Evolutionary conservation across 2,888 invertebrate species (phyloP).

Genomic region (Hofmannophila pseudospretella): DNA sequence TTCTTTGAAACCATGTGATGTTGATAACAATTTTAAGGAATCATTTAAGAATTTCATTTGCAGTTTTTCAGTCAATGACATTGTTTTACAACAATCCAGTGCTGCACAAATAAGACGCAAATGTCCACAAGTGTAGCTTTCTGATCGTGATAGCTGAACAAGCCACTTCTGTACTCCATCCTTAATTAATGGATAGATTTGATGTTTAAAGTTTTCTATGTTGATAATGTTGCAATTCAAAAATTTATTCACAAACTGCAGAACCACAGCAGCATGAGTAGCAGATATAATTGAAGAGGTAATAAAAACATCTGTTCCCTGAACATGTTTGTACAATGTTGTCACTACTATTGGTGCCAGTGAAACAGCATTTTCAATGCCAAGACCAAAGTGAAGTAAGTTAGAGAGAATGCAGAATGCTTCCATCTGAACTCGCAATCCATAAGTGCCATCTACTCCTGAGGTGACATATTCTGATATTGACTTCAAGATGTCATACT

Average conservation of each 20-base stretch:
- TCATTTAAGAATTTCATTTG: conserved; percentile 46
- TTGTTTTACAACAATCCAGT: conserved; percentile 54
- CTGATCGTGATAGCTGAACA: conserved; percentile 51
- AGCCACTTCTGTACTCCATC: conserved; percentile 71
- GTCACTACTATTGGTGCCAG: conserved; percentile 76
- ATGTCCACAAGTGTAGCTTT: conserved; percentile 65
- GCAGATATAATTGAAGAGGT: conserved; percentile 69
- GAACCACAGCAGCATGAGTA: conserved; percentile 77
- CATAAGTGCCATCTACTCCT: conserved; percentile 65
- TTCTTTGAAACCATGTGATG: conserved; percentile 61
- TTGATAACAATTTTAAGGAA: conserved; percentile 44
- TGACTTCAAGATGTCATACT: conserved; percentile 74
- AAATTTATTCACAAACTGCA: conserved; percentile 61
- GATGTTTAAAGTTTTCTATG: conserved; percentile 41
- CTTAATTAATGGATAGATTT: conserved; percentile 56
- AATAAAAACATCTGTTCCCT: conserved; percentile 70
- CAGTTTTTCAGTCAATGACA: conserved; percentile 42
- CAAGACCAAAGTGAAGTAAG: conserved; percentile 72
- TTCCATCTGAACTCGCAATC: conserved; percentile 81
- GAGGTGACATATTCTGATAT: conserved; percentile 77
- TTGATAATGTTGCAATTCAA: conserved; percentile 30
- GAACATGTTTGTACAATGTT: conserved; percentile 77
- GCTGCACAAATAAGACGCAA: conserved; percentile 52
- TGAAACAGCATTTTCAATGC: conserved; percentile 57
- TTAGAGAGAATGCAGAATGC: conserved; percentile 77